Conservation (phyloP, 1,140 invertebrate genomes). For the Tigriopus japonicus region DNA sequence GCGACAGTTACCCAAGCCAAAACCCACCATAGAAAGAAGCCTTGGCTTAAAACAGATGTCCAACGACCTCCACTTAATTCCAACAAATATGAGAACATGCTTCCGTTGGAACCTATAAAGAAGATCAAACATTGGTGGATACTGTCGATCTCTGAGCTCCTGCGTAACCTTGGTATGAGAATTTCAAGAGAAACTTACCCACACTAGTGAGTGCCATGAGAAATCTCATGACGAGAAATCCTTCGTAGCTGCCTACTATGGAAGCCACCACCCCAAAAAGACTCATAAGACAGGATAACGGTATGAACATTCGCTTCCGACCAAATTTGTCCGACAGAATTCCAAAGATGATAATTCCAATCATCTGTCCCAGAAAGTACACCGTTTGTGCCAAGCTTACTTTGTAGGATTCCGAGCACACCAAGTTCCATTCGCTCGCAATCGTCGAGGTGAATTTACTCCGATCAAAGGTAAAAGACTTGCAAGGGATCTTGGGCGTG, state of each 20-base stretch:
- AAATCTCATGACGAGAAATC: constrained; percentile 1
- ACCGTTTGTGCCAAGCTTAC: constrained; percentile 49
- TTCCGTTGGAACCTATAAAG: too few species aligned
- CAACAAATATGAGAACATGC: neutral
- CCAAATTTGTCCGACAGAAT: constrained; percentile 42
- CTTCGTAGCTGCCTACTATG: neutral
- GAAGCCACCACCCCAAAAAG: neutral
- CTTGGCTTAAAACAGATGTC: constrained; percentile 9
- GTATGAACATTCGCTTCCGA: neutral
- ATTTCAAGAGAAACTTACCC: neutral
- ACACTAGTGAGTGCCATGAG: neutral
- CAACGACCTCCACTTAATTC: constrained; percentile 9
- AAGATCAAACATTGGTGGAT: too few species aligned
- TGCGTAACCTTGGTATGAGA: too few species aligned
- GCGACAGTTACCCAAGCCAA: neutral
- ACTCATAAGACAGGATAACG: neutral
- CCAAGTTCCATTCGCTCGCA: constrained; percentile 42
- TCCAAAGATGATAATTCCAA: constrained; percentile 59
- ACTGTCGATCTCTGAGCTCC: too few species aligned
- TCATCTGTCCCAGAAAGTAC: constrained; percentile 60
- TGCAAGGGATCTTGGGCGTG: neutral
- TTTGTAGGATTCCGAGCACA: constrained; percentile 45
- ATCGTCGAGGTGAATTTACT: neutral
- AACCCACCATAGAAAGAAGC: constrained; percentile 5
- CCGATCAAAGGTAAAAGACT: neutral